Percentiles rank a stretch among this genome's conserved stretches.
Evolutionary conservation across 2,888 invertebrate genomes (phyloP).

Genomic region (Penaeus monodon): DNA sequence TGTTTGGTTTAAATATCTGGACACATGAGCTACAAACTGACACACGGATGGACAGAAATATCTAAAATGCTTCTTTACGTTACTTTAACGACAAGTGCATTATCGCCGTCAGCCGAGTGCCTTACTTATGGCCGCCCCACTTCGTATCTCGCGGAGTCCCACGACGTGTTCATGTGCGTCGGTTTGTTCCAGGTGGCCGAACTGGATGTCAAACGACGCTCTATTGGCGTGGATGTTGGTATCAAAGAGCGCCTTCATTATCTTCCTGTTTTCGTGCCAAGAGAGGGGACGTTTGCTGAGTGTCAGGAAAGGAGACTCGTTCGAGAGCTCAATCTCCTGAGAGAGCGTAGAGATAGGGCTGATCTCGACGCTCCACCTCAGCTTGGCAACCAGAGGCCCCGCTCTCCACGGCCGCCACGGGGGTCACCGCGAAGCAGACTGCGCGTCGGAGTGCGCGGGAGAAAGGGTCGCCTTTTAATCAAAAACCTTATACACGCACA

Average conservation of each 20-base stretch:
- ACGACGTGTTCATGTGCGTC: constrained; percentile 72
- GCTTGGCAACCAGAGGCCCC: constrained; percentile 13
- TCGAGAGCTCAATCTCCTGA: constrained; percentile 70
- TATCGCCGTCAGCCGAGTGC: too few species aligned
- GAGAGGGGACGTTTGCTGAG: too few species aligned
- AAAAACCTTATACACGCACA: too few species aligned
- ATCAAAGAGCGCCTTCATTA: constrained; percentile 71
- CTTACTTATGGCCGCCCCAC: constrained; percentile 73
- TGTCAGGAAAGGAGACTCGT: too few species aligned
- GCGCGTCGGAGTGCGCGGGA: not conserved
- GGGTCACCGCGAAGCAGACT: constrained; percentile 8
- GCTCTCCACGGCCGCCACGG: constrained; percentile 31
- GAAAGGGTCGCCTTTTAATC: too few species aligned
- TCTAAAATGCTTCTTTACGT: too few species aligned
- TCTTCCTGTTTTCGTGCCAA: too few species aligned
- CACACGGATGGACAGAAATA: not conserved
- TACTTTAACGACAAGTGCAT: not conserved
- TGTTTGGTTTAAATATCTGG: not conserved
- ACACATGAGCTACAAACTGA: not conserved
- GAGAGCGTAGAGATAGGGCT: constrained; percentile 66
- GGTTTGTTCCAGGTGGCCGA: constrained; percentile 71
- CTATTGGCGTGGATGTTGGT: constrained; percentile 68
- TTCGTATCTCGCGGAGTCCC: constrained; percentile 73
- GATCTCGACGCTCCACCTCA: constrained; percentile 38
- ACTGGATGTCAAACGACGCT: constrained; percentile 72